These are phyloP conservation scores for Pediacus dermestoides DNA, from an alignment of 2,888 invertebrate species.

Conservation along the genomic window DNA sequence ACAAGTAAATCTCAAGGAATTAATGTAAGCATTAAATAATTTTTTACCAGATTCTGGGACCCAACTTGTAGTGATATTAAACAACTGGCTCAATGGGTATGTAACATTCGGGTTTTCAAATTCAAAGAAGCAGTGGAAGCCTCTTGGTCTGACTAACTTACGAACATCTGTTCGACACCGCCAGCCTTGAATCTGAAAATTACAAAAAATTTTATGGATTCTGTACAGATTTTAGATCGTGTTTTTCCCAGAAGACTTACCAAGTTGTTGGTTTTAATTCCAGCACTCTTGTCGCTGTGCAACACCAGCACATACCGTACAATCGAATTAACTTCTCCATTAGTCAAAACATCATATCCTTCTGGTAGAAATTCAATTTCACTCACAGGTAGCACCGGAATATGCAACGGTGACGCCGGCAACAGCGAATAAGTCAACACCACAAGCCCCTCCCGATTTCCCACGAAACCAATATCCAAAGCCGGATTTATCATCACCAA, in stretches of 20 bases:
- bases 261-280: slow-evolving; percentile 20
- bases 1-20: slow-evolving; percentile 9
- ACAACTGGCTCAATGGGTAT: slow-evolving; percentile 38
- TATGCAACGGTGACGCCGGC: slow-evolving; percentile 38
- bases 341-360: slow-evolving; percentile 34
- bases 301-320: slow-evolving; percentile 38
- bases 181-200: slow-evolving; percentile 42
- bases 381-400: slow-evolving; percentile 39
- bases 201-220: slow-evolving; percentile 32
- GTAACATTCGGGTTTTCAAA: slow-evolving; percentile 39
- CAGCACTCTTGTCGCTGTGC: slow-evolving; percentile 27
- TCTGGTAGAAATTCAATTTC: slow-evolving; percentile 35
- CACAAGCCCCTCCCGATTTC: slow-evolving; percentile 38
- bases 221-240: slow-evolving; percentile 20
- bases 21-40: slow-evolving; percentile 4
- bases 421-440: slow-evolving; percentile 43
- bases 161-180: slow-evolving; percentile 36
- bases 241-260: no score
- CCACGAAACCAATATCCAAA: slow-evolving; percentile 46
- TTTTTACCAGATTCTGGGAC: slow-evolving; percentile 44
- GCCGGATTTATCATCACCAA: slow-evolving; percentile 42
- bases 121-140: slow-evolving; percentile 44
- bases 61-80: slow-evolving; percentile 44
- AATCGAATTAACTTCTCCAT: slow-evolving; percentile 31
- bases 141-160: slow-evolving; percentile 34